A percentile compares a stretch with the other conserved stretches of the same genome.
These are phyloP conservation scores for Zaprionus lineosus DNA, from an alignment of 2,888 invertebrate species.

Conservation along the genomic window DNA sequence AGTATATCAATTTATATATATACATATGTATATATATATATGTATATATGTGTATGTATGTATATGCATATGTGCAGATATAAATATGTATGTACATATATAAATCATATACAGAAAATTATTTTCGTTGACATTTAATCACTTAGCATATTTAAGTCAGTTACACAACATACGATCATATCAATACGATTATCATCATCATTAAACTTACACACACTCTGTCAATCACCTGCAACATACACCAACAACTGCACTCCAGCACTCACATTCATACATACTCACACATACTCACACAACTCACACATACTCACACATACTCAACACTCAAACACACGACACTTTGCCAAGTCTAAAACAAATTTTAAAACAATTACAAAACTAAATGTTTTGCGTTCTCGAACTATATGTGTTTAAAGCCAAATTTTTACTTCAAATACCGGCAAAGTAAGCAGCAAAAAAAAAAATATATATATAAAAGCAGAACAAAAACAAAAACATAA, in stretches of 20 bases:
- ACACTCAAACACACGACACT: slow-evolving; percentile 9
- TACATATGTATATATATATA: slow-evolving; percentile 73
- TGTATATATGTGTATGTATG: slow-evolving; percentile 63
- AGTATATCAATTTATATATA: slow-evolving; percentile 35
- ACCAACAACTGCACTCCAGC: too few species aligned
- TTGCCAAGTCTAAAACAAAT: slow-evolving; percentile 49
- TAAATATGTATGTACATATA: slow-evolving; percentile 44
- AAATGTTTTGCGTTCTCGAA: slow-evolving; percentile 71
- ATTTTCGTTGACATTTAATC: slow-evolving; percentile 42
- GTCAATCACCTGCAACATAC: too few species aligned
- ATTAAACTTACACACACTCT: slow-evolving; percentile 14
- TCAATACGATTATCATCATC: slow-evolving; percentile 4
- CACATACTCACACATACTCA: not conserved
- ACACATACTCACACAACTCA: too few species aligned
- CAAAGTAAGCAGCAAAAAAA: slow-evolving; percentile 29
- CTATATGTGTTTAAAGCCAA: slow-evolving; percentile 73
- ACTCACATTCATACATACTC: too few species aligned
- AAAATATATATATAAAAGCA: too few species aligned
- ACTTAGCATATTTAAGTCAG: slow-evolving; percentile 31
- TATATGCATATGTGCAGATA: slow-evolving; percentile 41
- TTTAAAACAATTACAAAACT: slow-evolving; percentile 47
- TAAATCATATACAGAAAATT: slow-evolving; percentile 44
- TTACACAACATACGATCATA: slow-evolving; percentile 30
- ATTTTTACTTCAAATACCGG: slow-evolving; percentile 71
- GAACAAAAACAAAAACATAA: slow-evolving; percentile 22